Evolutionary conservation across 2,113 vertebrate genomes (phyloP), one percentile per base, ranked within the genome.

Genomic region (Microtus richardsoni): DNA sequence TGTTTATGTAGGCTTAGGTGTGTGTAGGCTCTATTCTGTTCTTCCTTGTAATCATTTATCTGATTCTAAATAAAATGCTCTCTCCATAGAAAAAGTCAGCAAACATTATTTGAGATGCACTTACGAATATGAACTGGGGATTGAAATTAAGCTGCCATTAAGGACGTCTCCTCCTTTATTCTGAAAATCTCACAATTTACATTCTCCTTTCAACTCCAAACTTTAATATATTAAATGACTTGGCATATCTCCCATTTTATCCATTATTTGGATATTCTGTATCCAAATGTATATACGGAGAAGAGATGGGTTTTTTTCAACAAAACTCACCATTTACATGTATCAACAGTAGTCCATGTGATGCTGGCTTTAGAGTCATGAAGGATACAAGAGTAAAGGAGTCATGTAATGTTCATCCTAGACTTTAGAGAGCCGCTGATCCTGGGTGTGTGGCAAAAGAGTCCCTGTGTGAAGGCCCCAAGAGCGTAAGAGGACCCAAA

Each of bases 171-270:
- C 85, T 6, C 70, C 41, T 92, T 85, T 82, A 86, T 83, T 91
- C 58, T 54, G 30, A 77, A 8, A 87, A 30, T 36, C 49, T 84
- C 91, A 39, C 1, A 22, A 80, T 44, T 93, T 74, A 19, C 19
- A 85, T 36, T 64, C 75, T n/a, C 9, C n/a, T 77, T 30, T 95
- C 10, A 84, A 62, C 1, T 13, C 91, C 80, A 90, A 78, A 88
- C 7, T 82, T 70, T 58, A 95, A 39, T 84, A 92, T 92, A 79
- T 24, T 68, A 71, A 77, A 8, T 79, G 80, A 93, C 64, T 8
- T 41, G 47, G 12, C 7, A 68, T 79, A 49, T 62, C 78, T 66
- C 39, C 10, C n/a, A 64, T 80, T 66, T 44, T 73, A 24, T 68
- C 11, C 60, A 75, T 87, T 84, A n/a, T 73, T 88, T 77, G 88